phyloP scores from a whole-genome alignment of 2,888 invertebrate genomes.

The Ypsolopha sequella region DNA sequence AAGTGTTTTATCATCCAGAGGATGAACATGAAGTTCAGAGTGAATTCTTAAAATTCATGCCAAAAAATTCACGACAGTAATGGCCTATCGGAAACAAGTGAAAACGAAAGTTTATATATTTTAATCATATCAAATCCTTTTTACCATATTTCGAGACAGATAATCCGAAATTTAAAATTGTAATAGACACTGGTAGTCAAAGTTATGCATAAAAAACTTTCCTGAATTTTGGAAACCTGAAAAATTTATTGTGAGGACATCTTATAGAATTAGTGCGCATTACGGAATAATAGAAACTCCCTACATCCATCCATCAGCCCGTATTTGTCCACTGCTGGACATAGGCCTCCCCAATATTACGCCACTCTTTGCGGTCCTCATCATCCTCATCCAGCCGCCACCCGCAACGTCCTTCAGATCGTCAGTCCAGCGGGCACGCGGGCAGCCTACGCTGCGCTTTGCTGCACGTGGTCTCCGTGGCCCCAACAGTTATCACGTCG shows the following conservation, averaged over 20 bases:
- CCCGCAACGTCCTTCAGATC: too few species aligned
- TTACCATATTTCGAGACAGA: constrained; percentile 9
- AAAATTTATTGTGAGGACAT: constrained; percentile 9
- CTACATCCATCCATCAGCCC: too few species aligned
- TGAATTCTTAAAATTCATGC: background rate
- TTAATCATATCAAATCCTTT: constrained; percentile 7
- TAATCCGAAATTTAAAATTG: constrained; percentile 8
- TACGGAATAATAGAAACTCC: constrained; percentile 7
- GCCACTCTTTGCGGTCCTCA: too few species aligned
- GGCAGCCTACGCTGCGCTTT: too few species aligned
- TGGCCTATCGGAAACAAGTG: background rate
- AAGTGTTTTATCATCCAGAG: background rate
- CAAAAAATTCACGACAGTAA: constrained; percentile 1
- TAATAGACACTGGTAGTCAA: constrained; percentile 9
- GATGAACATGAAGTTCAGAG: background rate
- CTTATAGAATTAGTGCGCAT: constrained; percentile 7
- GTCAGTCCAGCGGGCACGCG: too few species aligned
- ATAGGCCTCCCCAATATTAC: too few species aligned
- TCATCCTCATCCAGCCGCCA: too few species aligned
- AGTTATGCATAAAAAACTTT: constrained; percentile 7
- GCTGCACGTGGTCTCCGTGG: too few species aligned
- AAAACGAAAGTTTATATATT: constrained; percentile 1
- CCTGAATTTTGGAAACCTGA: constrained; percentile 7
- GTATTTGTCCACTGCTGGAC: too few species aligned
- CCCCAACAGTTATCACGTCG: too few species aligned